Evolutionary conservation across 2,888 invertebrate genomes (phyloP), one percentile per base, ranked within the genome.

Genomic region (Mythimna ferrago): DNA sequence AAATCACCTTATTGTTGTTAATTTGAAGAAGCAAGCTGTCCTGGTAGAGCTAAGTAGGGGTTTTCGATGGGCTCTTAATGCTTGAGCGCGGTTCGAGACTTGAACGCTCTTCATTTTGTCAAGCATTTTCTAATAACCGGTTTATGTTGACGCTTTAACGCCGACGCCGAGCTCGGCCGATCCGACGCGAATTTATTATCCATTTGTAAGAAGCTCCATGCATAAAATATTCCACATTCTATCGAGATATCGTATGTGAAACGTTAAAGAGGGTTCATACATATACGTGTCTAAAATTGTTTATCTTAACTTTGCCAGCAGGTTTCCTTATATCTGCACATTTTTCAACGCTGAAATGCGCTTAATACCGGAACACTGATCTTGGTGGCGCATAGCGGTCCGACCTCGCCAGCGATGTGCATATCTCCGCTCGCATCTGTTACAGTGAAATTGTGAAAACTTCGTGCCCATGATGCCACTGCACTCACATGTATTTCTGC

Each of bases 71-170:
- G 56, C 61, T 64, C 53, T 72, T 66, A 35, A 65, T 65, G 51
- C 65, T 71, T 48, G 65, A 73, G 58, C 57, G 56, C 64, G 44
- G 69, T 62, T 68, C 53, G 41, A 68, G 58, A 38, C 54, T 75
- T 70, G 67, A 71, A 71, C 65, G 63, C 73, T 84, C 81, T 73
- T 82, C 73, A 75, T 65, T 66, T 74, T 66, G 62, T 71, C 66
- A 83, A 75, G 76, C 73, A 71, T 84, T 81, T 76, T 81, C 64
- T 78, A 73, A 72, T 83, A 84, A 83, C 73, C 79, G 75, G 81
- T 77, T 78, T 65, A 73, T 70, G 65, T 70, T 68, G 64, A 77
- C 77, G 78, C 62, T 67, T 67, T 65, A 66, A 26, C 63, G 57
- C 62, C 32, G 35, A 32, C 32, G 32, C 56, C 38, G 32, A 71